Conservation (phyloP, 2,797 vertebrate species). For the Hybognathus amarus region DNA sequence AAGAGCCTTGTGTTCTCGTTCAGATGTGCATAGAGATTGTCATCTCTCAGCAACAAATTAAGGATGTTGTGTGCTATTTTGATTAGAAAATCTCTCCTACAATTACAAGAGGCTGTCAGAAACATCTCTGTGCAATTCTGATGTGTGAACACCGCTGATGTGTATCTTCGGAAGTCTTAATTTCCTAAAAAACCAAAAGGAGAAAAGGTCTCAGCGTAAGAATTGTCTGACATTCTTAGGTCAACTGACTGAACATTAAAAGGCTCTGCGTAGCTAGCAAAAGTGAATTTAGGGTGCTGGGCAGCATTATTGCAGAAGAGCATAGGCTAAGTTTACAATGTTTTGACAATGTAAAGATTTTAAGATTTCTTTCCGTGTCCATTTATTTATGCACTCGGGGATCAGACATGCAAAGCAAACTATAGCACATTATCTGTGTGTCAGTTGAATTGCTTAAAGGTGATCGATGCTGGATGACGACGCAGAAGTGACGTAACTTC, state of each 20-base stretch:
- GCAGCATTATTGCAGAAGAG: background rate
- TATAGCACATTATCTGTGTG: background rate
- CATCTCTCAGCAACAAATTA: background rate
- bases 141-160: background rate
- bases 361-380: background rate
- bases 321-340: background rate
- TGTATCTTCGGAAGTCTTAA: constrained; percentile 1
- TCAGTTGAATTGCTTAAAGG: background rate
- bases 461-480: too few species aligned
- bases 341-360: background rate
- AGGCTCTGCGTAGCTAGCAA: constrained; percentile 1
- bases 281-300: background rate
- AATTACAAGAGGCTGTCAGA: constrained; percentile 3
- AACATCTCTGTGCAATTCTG: background rate
- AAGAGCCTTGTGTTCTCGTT: background rate
- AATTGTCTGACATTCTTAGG: constrained; percentile 45
- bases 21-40: background rate
- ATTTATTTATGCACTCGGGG: background rate
- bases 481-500: too few species aligned
- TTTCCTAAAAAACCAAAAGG: background rate
- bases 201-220: background rate
- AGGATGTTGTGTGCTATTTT: background rate
- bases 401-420: background rate
- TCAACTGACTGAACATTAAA: constrained; percentile 39
- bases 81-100: constrained; percentile 1